A percentile compares a stretch with the other conserved stretches of the same genome.
Conservation (phyloP, 2,113 vertebrate genomes). For the Mungos mungo region DNA sequence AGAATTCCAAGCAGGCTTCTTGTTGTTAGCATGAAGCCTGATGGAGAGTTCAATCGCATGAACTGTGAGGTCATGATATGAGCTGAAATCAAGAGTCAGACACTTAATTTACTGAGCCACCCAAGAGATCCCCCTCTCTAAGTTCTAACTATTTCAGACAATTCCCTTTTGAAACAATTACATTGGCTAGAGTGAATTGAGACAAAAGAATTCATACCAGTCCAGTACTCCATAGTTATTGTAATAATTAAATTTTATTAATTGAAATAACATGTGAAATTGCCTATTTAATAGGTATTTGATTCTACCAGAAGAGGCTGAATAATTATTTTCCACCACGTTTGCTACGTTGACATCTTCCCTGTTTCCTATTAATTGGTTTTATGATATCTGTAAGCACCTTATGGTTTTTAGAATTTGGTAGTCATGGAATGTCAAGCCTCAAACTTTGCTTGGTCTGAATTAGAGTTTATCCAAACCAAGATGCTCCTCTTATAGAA, state of each 20-base stretch:
- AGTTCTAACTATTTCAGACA: neutral
- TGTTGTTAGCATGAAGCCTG: too few relatives aligned
- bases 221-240: neutral
- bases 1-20: too few relatives aligned
- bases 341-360: neutral
- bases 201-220: neutral
- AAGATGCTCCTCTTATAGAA: neutral
- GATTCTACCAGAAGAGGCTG: neutral
- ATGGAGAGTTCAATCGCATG: too few relatives aligned
- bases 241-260: neutral
- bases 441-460: neutral
- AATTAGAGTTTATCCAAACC: neutral
- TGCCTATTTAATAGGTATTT: neutral
- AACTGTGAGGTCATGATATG: too few relatives aligned
- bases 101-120: too few relatives aligned
- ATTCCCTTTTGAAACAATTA: neutral
- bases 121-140: too few relatives aligned
- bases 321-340: neutral
- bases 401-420: neutral
- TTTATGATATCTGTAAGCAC: neutral
- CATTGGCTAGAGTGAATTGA: neutral
- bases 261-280: neutral
- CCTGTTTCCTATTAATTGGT: neutral
- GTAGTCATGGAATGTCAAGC: neutral
- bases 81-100: too few relatives aligned